A percentile compares a stretch with the other conserved stretches of the same genome.
phyloP scores from a whole-genome alignment of 2,797 vertebrate genomes.

The Phalanger gymnotis region DNA sequence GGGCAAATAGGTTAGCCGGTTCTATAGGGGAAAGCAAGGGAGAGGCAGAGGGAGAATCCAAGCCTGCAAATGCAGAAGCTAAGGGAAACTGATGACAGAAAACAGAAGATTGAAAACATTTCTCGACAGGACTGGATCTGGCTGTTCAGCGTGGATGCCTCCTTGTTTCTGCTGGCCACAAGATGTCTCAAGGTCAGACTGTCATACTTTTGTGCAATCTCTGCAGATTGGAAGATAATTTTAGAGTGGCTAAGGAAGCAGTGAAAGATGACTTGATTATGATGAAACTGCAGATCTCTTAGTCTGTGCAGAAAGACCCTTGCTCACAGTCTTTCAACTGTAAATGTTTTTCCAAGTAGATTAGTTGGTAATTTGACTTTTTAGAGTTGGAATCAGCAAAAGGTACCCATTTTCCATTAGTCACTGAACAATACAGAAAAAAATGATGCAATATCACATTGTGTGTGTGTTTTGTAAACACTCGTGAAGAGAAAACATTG shows the following conservation, averaged over 20 bases:
- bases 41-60: not conserved
- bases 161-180: not conserved
- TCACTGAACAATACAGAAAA: slow-evolving; percentile 6
- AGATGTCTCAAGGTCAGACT: slow-evolving; percentile 80
- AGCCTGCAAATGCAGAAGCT: not conserved
- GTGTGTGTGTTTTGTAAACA: not conserved
- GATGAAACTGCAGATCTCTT: slow-evolving; percentile 60
- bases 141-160: slow-evolving; percentile 50
- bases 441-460: not conserved
- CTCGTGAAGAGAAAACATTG: not conserved
- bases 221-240: slow-evolving; percentile 83
- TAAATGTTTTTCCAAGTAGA: slow-evolving; percentile 51
- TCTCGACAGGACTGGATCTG: not conserved
- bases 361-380: slow-evolving; percentile 42
- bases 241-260: slow-evolving; percentile 68
- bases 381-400: slow-evolving; percentile 56
- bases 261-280: slow-evolving; percentile 44
- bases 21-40: not conserved
- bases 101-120: not conserved
- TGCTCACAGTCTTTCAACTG: slow-evolving; percentile 51
- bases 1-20: not conserved
- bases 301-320: slow-evolving; percentile 47
- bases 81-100: not conserved
- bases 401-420: slow-evolving; percentile 30
- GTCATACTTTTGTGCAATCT: slow-evolving; percentile 73